phyloP scores from a whole-genome alignment of 2,888 invertebrate genomes.

The Ennomos fuscantarius region DNA sequence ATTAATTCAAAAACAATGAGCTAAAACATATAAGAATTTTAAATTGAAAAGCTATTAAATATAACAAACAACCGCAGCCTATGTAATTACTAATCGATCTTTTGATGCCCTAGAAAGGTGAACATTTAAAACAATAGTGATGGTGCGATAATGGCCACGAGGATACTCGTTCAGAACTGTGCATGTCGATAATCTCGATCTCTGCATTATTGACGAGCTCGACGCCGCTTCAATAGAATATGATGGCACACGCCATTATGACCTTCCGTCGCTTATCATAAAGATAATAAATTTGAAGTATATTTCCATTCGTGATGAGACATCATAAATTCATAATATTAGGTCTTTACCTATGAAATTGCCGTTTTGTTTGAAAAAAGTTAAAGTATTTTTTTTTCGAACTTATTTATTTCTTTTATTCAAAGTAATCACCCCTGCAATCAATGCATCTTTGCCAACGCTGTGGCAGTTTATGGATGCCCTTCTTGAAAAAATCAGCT shows the following conservation, averaged over 20 bases:
- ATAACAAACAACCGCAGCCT: conserved; percentile 43
- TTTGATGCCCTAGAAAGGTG: conserved; percentile 63
- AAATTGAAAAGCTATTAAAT: conserved; percentile 21
- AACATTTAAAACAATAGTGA: conserved; percentile 76
- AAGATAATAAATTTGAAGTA: conserved; percentile 68
- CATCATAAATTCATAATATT: no score
- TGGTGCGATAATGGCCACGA: conserved; percentile 67
- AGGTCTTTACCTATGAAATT: no score
- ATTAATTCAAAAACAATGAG: conserved; percentile 19
- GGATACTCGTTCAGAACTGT: conserved; percentile 67
- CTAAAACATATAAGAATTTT: background rate
- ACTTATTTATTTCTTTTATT: no score
- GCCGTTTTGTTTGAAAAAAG: no score
- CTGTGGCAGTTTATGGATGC: no score
- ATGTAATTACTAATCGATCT: conserved; percentile 66
- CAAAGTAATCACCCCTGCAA: no score
- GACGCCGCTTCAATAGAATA: conserved; percentile 70
- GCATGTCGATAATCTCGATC: conserved; percentile 80
- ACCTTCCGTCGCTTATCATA: conserved; percentile 67
- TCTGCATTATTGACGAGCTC: conserved; percentile 78
- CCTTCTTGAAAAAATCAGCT: no score
- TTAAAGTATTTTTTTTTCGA: no score
- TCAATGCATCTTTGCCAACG: no score
- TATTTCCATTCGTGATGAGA: conserved; percentile 66
- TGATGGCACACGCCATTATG: conserved; percentile 78